Evolutionary conservation across 2,113 vertebrate genomes (phyloP).

Genomic region (Orcinus orca): DNA sequence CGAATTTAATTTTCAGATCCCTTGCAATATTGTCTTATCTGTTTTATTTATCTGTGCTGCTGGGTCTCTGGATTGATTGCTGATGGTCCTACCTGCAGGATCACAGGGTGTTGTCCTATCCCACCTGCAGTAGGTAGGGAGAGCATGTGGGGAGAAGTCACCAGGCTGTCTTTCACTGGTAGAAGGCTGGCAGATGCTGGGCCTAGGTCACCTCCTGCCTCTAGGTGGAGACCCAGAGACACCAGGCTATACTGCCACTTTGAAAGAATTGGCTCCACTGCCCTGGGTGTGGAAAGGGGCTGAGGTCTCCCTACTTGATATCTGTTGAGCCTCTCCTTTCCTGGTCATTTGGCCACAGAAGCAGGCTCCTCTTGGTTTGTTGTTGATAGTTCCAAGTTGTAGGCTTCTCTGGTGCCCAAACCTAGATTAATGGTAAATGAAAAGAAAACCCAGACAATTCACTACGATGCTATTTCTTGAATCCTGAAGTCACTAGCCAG

Average conservation of each 20-base stretch:
- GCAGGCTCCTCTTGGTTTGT: neutral
- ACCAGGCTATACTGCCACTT: fast-evolving
- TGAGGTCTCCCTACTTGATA: fast-evolving
- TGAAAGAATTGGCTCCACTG: neutral
- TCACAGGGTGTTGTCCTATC: neutral
- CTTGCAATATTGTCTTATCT: neutral
- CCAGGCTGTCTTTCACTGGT: fast-evolving
- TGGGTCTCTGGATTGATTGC: neutral
- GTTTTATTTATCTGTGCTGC: neutral
- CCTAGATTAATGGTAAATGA: neutral
- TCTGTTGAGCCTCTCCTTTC: neutral
- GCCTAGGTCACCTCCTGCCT: fast-evolving
- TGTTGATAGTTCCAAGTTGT: neutral
- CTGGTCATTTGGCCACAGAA: neutral
- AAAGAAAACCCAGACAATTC: neutral
- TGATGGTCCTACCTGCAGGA: fast-evolving
- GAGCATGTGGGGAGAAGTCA: fast-evolving
- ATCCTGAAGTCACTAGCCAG: neutral
- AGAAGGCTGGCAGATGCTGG: neutral
- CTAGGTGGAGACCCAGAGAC: neutral
- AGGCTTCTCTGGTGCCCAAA: neutral
- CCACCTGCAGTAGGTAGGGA: neutral
- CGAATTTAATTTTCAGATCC: neutral
- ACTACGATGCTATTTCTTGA: neutral
- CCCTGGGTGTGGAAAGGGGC: fast-evolving